Conservation (phyloP, 2,113 vertebrate species). For the Mesembrinibis cayennensis region DNA sequence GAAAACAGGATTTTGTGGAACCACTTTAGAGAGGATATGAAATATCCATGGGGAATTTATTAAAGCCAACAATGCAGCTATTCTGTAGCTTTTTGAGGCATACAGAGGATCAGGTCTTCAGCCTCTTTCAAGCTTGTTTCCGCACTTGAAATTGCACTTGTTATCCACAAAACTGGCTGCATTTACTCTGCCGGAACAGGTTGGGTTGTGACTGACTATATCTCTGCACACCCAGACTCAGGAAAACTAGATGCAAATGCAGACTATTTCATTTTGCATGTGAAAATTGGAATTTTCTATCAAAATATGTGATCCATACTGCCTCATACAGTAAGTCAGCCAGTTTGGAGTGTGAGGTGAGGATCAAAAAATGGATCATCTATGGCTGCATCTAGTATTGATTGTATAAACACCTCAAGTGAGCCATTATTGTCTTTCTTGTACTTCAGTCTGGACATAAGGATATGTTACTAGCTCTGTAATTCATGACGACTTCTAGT, state of each 20-base stretch:
- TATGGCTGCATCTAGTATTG: not conserved
- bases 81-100: not conserved
- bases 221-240: not conserved
- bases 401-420: not conserved
- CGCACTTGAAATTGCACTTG: not conserved
- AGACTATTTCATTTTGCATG: not conserved
- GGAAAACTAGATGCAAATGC: constrained; percentile 20
- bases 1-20: constrained; percentile 63
- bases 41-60: not conserved
- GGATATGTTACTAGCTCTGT: not conserved
- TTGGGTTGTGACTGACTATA: not conserved
- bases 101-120: constrained; percentile 16
- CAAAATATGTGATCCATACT: not conserved
- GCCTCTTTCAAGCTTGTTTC: not conserved
- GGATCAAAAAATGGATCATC: not conserved
- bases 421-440: not conserved
- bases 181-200: constrained; percentile 12
- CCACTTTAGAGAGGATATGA: not conserved
- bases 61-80: constrained; percentile 21
- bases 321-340: not conserved
- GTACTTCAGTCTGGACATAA: not conserved
- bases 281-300: constrained; percentile 9
- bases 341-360: not conserved
- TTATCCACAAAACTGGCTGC: constrained; percentile 23
- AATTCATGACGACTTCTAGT: not conserved